Percentiles rank a stretch among this genome's conserved stretches.
Evolutionary conservation across 2,113 vertebrate species (phyloP).

Genomic region (Crotalus tigris): DNA sequence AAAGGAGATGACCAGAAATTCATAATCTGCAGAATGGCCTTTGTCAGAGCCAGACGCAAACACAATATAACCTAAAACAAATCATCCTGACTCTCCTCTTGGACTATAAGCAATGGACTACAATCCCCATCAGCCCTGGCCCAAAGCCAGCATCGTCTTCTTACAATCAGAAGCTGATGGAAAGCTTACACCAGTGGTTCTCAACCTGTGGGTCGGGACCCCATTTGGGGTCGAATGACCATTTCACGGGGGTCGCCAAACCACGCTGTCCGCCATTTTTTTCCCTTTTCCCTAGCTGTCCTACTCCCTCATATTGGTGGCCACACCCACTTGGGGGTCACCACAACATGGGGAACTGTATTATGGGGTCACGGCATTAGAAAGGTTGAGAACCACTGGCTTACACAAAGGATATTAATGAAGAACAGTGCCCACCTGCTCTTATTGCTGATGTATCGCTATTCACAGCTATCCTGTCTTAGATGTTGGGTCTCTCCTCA

Average conservation of each 20-base stretch:
- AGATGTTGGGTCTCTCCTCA: background rate
- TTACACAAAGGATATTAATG: background rate
- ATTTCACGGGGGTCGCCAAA: no score
- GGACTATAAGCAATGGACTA: background rate
- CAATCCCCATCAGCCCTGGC: background rate
- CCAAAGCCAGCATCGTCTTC: background rate
- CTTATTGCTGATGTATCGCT: background rate
- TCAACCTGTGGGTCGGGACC: no score
- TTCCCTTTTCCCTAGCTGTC: no score
- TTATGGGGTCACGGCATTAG: no score
- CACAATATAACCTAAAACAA: background rate
- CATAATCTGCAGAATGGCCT: background rate
- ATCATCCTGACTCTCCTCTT: background rate
- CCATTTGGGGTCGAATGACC: no score
- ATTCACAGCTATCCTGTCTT: background rate
- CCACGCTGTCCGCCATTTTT: no score
- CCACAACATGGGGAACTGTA: no score
- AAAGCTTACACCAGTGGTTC: background rate
- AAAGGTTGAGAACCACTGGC: background rate
- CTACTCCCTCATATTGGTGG: no score
- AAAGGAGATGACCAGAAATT: background rate
- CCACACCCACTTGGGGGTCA: no score
- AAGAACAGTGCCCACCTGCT: background rate
- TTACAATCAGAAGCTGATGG: background rate
- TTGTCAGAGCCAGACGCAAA: background rate